Evolutionary conservation across 2,113 vertebrate genomes (phyloP).

Genomic region (Sisor rabdophorus): DNA sequence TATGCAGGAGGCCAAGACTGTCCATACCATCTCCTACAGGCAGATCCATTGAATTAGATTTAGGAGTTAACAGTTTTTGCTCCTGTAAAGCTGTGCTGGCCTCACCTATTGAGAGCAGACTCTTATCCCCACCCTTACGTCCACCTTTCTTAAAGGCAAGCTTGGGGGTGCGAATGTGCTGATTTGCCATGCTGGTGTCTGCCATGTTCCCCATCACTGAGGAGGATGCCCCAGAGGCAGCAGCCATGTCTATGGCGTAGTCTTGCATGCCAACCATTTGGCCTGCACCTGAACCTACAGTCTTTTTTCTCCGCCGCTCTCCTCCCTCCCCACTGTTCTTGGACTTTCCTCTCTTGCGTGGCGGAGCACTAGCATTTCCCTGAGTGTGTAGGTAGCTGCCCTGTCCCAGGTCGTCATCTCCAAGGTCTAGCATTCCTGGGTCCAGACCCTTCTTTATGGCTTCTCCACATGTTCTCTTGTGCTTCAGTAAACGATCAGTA

Average conservation of each 20-base stretch:
- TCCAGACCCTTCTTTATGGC: conserved; percentile 93
- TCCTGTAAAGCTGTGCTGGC: conserved; percentile 67
- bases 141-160: conserved; percentile 87
- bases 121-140: conserved; percentile 84
- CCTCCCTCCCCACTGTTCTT: conserved; percentile 81
- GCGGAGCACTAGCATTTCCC: conserved; percentile 89
- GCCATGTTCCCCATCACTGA: conserved; percentile 33
- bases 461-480: conserved; percentile 98
- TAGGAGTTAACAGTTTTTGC: conserved; percentile 84
- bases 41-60: conserved; percentile 78
- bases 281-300: conserved; percentile 55
- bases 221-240: conserved; percentile 70
- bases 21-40: conserved; percentile 75
- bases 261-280: conserved; percentile 80
- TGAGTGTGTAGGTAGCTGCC: conserved; percentile 83
- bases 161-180: conserved; percentile 86
- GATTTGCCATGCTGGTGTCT: conserved; percentile 69
- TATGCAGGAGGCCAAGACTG: conserved; percentile 83
- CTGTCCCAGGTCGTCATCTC: conserved; percentile 80
- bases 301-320: conserved; percentile 85
- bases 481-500: conserved; percentile 98
- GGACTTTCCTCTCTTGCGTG: conserved; percentile 87
- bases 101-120: conserved; percentile 77
- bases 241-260: conserved; percentile 84
- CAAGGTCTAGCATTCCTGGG: conserved; percentile 82